phyloP scores from a whole-genome alignment of 2,797 vertebrate genomes.

The Nasua narica region DNA sequence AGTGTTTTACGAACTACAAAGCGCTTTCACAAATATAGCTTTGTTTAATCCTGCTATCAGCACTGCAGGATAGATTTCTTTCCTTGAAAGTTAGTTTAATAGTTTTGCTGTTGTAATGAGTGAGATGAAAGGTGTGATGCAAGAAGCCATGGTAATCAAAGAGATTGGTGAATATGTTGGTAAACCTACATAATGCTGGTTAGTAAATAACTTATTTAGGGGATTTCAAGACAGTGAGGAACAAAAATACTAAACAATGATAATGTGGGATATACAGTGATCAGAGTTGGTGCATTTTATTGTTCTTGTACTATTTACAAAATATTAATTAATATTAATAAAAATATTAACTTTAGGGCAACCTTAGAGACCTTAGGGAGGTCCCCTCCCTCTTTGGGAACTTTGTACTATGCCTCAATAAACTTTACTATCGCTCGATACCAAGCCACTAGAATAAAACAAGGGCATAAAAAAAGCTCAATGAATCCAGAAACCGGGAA shows the following conservation, averaged over 20 bases:
- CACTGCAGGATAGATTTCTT: background rate
- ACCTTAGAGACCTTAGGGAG: too few species aligned
- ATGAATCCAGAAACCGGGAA: background rate
- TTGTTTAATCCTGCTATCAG: background rate
- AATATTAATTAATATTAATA: too few species aligned
- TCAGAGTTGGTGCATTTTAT: background rate
- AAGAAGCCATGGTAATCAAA: background rate
- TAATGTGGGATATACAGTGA: background rate
- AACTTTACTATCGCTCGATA: background rate
- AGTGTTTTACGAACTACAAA: slow-evolving; percentile 14
- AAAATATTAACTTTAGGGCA: background rate
- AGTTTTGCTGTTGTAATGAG: background rate
- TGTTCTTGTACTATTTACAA: background rate
- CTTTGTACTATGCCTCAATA: background rate
- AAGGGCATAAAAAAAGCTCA: background rate
- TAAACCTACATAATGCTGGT: background rate
- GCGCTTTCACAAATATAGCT: background rate
- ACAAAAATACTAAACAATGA: background rate
- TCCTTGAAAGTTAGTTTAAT: background rate
- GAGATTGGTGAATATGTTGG: background rate
- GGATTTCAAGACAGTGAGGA: background rate
- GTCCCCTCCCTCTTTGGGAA: background rate
- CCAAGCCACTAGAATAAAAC: slow-evolving; percentile 14
- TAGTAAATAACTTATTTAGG: background rate
- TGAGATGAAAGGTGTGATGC: background rate